Conservation (phyloP, 2,888 invertebrate genomes). For the Rotaria sp. region DNA sequence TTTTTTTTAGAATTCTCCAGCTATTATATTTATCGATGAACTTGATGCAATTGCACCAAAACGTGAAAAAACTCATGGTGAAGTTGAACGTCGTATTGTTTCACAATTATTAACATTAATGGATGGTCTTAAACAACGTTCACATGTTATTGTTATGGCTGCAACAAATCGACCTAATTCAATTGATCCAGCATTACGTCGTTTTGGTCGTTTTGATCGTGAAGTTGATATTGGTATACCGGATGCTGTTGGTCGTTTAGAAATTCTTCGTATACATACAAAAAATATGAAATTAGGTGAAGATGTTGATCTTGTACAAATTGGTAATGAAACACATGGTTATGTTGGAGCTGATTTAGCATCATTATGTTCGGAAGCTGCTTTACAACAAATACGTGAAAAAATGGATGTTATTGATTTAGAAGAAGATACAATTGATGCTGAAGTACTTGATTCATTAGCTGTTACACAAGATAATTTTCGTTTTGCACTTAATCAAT, state of each 20-base stretch:
- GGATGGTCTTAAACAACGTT: slow-evolving; percentile 98
- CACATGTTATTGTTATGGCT: slow-evolving; percentile 92
- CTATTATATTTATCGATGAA: slow-evolving; percentile 98
- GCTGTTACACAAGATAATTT: slow-evolving; percentile 98
- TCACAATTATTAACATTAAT: slow-evolving; percentile 93
- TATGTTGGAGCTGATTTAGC: slow-evolving; percentile 98
- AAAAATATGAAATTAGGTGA: slow-evolving; percentile 99
- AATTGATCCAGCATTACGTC: slow-evolving; percentile 89
- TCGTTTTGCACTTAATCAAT: slow-evolving; percentile 94
- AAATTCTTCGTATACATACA: slow-evolving; percentile 94
- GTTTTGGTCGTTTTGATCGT: slow-evolving; percentile 94
- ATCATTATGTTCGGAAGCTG: slow-evolving; percentile 95
- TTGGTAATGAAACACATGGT: slow-evolving; percentile 87
- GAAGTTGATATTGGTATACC: slow-evolving; percentile 99
- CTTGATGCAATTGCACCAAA: slow-evolving; percentile 98
- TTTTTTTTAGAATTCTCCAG: slow-evolving; percentile 70
- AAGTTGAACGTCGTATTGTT: slow-evolving; percentile 95
- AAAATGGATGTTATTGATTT: slow-evolving; percentile 99
- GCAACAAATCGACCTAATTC: slow-evolving; percentile 98
- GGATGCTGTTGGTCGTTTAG: slow-evolving; percentile 91
- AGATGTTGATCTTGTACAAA: slow-evolving; percentile 94
- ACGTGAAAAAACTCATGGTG: slow-evolving; percentile 93
- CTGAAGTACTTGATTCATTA: slow-evolving; percentile 87
- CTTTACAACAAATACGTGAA: slow-evolving; percentile 95
- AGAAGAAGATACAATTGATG: slow-evolving; percentile 98